Conservation (phyloP, 2,888 invertebrate species). For the Amblyjoppa proteus region DNA sequence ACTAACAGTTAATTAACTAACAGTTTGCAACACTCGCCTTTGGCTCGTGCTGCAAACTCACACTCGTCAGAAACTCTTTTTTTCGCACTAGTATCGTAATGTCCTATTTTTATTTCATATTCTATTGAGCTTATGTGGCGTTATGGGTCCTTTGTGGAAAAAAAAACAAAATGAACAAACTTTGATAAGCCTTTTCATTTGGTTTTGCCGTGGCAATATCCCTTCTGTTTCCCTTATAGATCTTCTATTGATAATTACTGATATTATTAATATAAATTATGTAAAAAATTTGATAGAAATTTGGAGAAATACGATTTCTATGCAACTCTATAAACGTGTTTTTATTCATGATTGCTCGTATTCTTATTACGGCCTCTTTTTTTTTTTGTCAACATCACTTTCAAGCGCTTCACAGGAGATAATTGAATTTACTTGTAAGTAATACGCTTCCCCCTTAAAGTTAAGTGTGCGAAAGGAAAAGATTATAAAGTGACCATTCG, state of each 20-base stretch:
- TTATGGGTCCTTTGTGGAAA: constrained; percentile 9
- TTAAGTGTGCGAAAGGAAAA: too few species aligned
- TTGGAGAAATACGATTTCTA: constrained; percentile 47
- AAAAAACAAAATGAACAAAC: neutral
- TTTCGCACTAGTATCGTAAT: neutral
- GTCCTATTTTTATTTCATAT: constrained; percentile 2
- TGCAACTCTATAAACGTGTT: constrained; percentile 14
- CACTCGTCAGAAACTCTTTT: too few species aligned
- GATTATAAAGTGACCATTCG: too few species aligned
- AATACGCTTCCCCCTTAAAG: neutral
- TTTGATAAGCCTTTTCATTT: constrained; percentile 11
- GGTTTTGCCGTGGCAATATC: constrained; percentile 10
- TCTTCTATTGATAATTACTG: constrained; percentile 43
- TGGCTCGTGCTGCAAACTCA: too few species aligned
- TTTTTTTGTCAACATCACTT: neutral
- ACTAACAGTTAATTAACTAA: too few species aligned
- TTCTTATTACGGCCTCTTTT: neutral
- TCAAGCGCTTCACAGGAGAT: neutral
- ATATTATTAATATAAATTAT: constrained; percentile 47
- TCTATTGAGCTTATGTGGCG: constrained; percentile 7
- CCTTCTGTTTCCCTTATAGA: constrained; percentile 43
- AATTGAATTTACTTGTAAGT: neutral
- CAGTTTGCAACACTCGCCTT: too few species aligned
- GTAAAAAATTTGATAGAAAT: constrained; percentile 27
- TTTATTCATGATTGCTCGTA: neutral